Conservation (phyloP, 2,113 vertebrate genomes). For the Phoxinus phoxinus region DNA sequence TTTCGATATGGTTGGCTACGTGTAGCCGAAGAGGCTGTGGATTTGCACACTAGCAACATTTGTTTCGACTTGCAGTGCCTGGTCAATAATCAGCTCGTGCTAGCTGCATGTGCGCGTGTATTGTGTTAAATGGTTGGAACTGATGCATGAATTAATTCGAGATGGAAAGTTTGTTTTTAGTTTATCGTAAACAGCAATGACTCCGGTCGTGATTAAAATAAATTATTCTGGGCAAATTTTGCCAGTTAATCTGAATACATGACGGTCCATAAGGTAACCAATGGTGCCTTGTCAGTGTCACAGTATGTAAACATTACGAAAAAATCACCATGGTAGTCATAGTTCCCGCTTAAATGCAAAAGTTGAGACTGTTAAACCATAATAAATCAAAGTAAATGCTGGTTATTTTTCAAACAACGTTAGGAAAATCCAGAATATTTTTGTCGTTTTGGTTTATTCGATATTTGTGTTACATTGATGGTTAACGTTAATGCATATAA, state of each 20-base stretch:
- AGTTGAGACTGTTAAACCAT: not conserved
- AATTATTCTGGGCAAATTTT: not conserved
- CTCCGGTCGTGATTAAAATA: not conserved
- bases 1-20: not conserved
- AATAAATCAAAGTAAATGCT: not conserved
- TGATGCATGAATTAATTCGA: not conserved
- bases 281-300: not conserved
- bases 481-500: not conserved
- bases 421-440: not conserved
- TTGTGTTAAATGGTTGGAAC: slow-evolving; percentile 1
- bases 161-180: not conserved
- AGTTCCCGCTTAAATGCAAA: not conserved
- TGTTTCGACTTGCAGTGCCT: not conserved
- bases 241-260: not conserved
- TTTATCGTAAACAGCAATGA: not conserved
- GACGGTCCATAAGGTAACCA: not conserved
- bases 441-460: not conserved
- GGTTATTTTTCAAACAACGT: no score
- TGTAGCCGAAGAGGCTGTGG: not conserved
- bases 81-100: slow-evolving; percentile 21
- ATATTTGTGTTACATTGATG: not conserved
- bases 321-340: not conserved
- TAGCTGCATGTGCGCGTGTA: slow-evolving; percentile 18
- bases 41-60: not conserved
- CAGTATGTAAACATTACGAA: not conserved